Evolutionary conservation across 2,797 vertebrate species (phyloP), one percentile per base, ranked within the genome.

Genomic region (Vespertilio murinus): DNA sequence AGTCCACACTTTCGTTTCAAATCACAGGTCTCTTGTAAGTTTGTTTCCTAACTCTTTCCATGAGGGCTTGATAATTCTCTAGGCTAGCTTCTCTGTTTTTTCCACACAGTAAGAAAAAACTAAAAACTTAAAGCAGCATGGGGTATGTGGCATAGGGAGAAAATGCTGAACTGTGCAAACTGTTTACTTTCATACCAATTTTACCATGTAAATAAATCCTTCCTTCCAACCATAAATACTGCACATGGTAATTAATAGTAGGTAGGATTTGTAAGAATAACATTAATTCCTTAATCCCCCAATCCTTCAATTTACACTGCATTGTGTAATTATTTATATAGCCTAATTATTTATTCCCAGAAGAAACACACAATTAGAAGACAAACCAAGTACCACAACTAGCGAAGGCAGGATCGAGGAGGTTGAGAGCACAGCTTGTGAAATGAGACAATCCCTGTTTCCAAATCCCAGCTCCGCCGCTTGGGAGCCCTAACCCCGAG

Each of bases 211-310:
- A 88, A 64, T 28, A 73, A 81, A 49, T 13, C 10, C 2, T 42
- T 78, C 42, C 49, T 92, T 87, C 52, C 69, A 80, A 35, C 33
- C 33, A 69, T 38, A 73, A 65, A 81, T 40, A 86, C 25, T 69
- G 74, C n/a, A 67, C 11, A 14, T 4, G 61, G 67, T 49, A 59
- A 92, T 67, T 89, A 92, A 42, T 42, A 70, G 84, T 5, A 82
- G 65, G 74, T 67, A 47, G 52, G 71, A 42, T 88, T 45, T 33
- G 18, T 23, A 77, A 78, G 75, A 93, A 81, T 64, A 77, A 30
- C 35, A 65, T 33, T 69, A 94, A 95, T 86, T 91, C 64, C 73
- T 88, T 89, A 88, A 92, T 77, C 77, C 61, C 83, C 38, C 49
- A 47, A 92, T 91, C 54, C 38, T 86, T 80, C 42, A 1, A 2